Conservation (phyloP, 2,113 vertebrate genomes). For the Ardeotis arabs region DNA sequence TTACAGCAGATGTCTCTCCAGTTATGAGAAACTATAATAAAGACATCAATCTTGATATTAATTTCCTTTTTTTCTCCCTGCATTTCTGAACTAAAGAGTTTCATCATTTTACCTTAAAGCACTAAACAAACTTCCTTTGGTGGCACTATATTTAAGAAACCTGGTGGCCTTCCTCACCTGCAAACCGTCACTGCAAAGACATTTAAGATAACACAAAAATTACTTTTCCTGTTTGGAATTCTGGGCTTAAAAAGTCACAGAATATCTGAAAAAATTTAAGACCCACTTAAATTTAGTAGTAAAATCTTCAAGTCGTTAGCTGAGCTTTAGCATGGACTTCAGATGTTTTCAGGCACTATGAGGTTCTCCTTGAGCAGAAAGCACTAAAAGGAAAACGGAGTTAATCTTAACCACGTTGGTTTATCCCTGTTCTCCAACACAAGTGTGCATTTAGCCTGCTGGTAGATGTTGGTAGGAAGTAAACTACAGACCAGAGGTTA, state of each 20-base stretch:
- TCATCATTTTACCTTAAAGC: neutral
- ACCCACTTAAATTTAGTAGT: neutral
- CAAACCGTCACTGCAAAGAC: neutral
- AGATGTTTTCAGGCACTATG: neutral
- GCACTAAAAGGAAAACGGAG: neutral
- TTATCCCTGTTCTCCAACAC: neutral
- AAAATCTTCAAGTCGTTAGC: neutral
- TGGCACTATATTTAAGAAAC: neutral
- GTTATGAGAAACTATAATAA: neutral
- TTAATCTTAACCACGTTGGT: neutral
- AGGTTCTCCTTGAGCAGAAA: neutral
- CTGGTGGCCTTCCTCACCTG: neutral
- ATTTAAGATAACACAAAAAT: neutral
- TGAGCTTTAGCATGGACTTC: neutral
- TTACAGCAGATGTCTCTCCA: neutral
- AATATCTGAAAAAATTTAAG: neutral
- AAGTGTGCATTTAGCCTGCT: neutral
- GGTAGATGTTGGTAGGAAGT: neutral
- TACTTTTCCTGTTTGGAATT: neutral
- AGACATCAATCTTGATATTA: neutral
- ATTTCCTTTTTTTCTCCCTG: neutral
- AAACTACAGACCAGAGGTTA: neutral
- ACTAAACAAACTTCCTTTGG: neutral
- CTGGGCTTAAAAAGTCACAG: neutral
- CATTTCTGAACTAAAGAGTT: neutral